Evolutionary conservation across 2,113 vertebrate species (phyloP).

Genomic region (Daubentonia madagascariensis): DNA sequence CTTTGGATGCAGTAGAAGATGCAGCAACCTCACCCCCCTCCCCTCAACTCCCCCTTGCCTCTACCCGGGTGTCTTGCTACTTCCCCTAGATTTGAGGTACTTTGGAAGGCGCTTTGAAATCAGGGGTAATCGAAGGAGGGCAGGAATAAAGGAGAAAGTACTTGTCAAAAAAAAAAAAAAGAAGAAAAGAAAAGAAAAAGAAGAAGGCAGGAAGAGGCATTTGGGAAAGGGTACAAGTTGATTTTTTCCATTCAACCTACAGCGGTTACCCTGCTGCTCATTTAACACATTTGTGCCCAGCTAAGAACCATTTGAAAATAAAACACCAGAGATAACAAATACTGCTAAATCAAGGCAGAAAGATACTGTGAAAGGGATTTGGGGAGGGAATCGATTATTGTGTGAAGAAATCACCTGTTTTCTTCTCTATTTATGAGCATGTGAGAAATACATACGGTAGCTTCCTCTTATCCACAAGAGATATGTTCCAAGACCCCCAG

Average conservation of each 20-base stretch:
- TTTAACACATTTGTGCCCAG: neutral
- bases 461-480: neutral
- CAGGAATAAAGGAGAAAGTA: neutral
- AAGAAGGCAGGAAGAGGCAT: neutral
- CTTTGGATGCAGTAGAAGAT: neutral
- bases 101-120: neutral
- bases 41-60: too few relatives aligned
- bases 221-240: neutral
- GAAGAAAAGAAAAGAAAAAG: neutral
- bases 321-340: neutral
- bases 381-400: neutral
- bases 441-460: neutral
- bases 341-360: neutral
- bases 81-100: neutral
- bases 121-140: neutral
- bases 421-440: neutral
- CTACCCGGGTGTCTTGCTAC: neutral
- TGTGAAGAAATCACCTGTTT: neutral
- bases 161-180: neutral
- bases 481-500: neutral
- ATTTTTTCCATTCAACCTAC: neutral
- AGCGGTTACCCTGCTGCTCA: neutral
- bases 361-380: neutral
- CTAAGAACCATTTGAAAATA: neutral
- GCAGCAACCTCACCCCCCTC: neutral